Evolutionary conservation across 2,888 invertebrate species (phyloP).

Genomic region (Dryobota labecula): DNA sequence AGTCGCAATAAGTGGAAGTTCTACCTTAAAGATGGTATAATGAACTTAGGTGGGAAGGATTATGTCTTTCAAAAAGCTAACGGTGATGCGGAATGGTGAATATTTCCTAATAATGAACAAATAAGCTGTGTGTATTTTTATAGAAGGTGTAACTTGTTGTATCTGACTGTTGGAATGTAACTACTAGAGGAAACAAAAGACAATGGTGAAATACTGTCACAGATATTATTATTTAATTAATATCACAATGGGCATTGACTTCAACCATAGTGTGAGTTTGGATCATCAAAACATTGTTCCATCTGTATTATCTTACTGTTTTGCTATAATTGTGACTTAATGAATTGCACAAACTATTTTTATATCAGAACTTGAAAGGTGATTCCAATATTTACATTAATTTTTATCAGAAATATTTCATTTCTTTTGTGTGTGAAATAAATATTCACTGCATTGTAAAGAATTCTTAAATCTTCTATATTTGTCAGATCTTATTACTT

Average conservation of each 20-base stretch:
- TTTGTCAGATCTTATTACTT: neutral
- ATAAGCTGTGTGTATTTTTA: slow-evolving; percentile 82
- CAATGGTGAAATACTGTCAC: slow-evolving; percentile 71
- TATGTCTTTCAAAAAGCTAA: slow-evolving; percentile 99
- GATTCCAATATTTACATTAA: neutral
- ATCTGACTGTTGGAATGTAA: slow-evolving; percentile 76
- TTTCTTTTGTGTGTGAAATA: neutral
- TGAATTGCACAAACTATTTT: slow-evolving; percentile 24
- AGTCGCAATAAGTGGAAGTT: slow-evolving; percentile 99
- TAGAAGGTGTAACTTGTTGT: slow-evolving; percentile 80
- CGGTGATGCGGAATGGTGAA: slow-evolving; percentile 99
- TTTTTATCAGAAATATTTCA: neutral
- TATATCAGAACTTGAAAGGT: neutral
- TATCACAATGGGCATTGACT: slow-evolving; percentile 55
- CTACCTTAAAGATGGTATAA: slow-evolving; percentile 99
- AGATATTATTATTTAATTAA: slow-evolving; percentile 55
- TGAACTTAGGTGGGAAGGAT: slow-evolving; percentile 99
- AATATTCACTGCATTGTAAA: neutral
- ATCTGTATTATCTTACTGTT: slow-evolving; percentile 16
- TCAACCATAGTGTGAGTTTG: slow-evolving; percentile 45
- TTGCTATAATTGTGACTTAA: slow-evolving; percentile 5
- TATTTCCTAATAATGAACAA: slow-evolving; percentile 71
- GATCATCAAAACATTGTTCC: slow-evolving; percentile 4
- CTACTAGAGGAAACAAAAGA: slow-evolving; percentile 69
- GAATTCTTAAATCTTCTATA: neutral